Percentiles rank a stretch among this genome's conserved stretches.
phyloP scores from a whole-genome alignment of 2,888 invertebrate genomes.

The Poecilobothrus nobilitatus region DNA sequence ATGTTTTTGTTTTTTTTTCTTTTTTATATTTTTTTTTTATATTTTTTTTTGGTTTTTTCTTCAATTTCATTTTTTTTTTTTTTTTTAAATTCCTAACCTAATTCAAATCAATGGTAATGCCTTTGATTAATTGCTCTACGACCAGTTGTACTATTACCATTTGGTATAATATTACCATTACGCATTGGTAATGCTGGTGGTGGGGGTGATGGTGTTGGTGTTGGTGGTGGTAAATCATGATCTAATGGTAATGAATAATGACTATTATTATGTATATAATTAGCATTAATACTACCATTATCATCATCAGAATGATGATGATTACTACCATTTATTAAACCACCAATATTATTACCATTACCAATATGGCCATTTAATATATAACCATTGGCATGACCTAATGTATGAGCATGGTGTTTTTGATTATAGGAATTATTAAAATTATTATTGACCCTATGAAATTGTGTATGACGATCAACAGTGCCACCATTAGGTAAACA shows the following conservation, averaged over 20 bases:
- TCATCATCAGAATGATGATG: neutral
- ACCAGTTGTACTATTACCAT: slow-evolving; percentile 34
- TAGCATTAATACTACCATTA: slow-evolving; percentile 26
- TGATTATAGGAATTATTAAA: slow-evolving; percentile 10
- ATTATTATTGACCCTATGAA: slow-evolving; percentile 11
- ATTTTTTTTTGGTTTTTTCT: neutral
- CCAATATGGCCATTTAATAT: slow-evolving; percentile 9
- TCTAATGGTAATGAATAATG: slow-evolving; percentile 42
- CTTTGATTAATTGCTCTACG: slow-evolving; percentile 35
- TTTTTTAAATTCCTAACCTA: slow-evolving; percentile 2
- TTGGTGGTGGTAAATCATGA: slow-evolving; percentile 36
- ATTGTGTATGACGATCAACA: slow-evolving; percentile 11
- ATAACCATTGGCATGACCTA: slow-evolving; percentile 1
- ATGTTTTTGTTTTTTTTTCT: neutral
- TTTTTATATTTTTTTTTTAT: neutral
- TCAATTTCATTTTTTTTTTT: neutral
- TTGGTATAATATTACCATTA: slow-evolving; percentile 30
- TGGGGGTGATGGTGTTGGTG: slow-evolving; percentile 38
- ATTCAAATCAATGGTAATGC: slow-evolving; percentile 23
- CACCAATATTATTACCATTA: neutral
- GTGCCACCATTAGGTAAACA: slow-evolving; percentile 13
- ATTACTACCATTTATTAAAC: neutral
- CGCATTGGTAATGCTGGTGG: slow-evolving; percentile 41
- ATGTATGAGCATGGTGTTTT: slow-evolving; percentile 10
- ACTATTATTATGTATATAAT: slow-evolving; percentile 41